These are phyloP conservation scores for Entomobrya proxima DNA, from an alignment of 2,888 invertebrate genomes.

Conservation along the genomic window DNA sequence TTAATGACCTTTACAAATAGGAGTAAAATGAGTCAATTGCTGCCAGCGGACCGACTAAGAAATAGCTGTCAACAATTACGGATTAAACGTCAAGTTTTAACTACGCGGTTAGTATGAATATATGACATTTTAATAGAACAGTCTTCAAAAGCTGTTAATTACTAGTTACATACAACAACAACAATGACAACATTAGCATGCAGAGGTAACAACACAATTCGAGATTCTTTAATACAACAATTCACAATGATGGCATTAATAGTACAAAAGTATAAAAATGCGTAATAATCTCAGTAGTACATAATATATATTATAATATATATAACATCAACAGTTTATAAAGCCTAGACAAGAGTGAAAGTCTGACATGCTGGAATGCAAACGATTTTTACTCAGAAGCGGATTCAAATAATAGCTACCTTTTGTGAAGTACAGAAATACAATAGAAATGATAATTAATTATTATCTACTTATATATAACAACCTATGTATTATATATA, in stretches of 20 bases:
- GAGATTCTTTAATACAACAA: slow-evolving; percentile 36
- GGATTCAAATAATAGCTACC: not conserved
- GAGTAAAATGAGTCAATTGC: not conserved
- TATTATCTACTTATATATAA: not conserved
- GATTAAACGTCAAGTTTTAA: not conserved
- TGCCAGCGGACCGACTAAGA: slow-evolving; percentile 13
- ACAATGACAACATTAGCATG: slow-evolving; percentile 21
- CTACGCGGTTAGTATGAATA: not conserved
- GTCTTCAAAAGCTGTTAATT: slow-evolving; percentile 57
- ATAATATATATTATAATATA: not conserved
- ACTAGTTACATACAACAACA: not conserved
- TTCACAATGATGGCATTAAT: slow-evolving; percentile 16
- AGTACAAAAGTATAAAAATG: slow-evolving; percentile 57
- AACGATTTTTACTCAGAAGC: not conserved
- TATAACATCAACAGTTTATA: not conserved
- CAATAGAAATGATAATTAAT: not conserved
- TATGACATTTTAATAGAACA: slow-evolving; percentile 37
- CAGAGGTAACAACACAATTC: slow-evolving; percentile 20
- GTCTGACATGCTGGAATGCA: slow-evolving; percentile 26
- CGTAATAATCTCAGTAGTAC: slow-evolving; percentile 46
- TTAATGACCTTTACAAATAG: not conserved
- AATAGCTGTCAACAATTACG: slow-evolving; percentile 21
- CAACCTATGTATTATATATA: slow-evolving; percentile 2
- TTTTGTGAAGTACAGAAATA: not conserved
- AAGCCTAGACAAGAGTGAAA: slow-evolving; percentile 5